Conservation (phyloP, 2,113 vertebrate genomes). For the Corythoichthys intestinalis region DNA sequence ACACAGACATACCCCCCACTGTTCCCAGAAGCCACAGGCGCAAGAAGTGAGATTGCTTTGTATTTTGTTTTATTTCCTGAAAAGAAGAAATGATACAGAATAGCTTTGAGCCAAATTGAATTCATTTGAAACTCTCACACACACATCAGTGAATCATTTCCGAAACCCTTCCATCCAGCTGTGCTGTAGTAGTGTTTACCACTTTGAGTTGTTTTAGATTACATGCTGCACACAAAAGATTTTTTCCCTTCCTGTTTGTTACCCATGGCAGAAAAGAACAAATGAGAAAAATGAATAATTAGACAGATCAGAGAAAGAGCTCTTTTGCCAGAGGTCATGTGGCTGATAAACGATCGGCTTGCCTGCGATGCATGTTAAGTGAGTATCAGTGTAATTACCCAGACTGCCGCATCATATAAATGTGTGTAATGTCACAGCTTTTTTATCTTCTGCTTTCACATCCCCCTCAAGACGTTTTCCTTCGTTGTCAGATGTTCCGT, state of each 20-base stretch:
- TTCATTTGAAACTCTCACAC: constrained; percentile 54
- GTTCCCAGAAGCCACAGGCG: constrained; percentile 24
- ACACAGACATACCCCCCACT: constrained; percentile 18
- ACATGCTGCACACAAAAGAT: constrained; percentile 24
- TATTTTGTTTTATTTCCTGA: constrained; percentile 36
- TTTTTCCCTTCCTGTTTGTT: constrained; percentile 17
- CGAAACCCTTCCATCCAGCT: constrained; percentile 41
- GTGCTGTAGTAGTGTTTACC: constrained; percentile 47
- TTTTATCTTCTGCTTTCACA: constrained; percentile 12
- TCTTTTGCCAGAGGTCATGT: constrained; percentile 63
- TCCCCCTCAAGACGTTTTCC: constrained; percentile 38
- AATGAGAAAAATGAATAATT: constrained; percentile 50
- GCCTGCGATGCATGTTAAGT: constrained; percentile 62
- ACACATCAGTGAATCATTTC: constrained; percentile 51
- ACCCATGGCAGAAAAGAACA: constrained; percentile 23
- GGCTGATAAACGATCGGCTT: constrained; percentile 59
- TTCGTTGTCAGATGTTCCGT: constrained; percentile 43
- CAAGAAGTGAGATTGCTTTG: constrained; percentile 19
- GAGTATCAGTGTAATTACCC: constrained; percentile 65
- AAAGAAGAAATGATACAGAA: constrained; percentile 48
- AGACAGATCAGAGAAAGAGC: constrained; percentile 59
- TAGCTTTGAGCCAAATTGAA: constrained; percentile 50
- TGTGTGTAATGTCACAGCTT: constrained; percentile 66
- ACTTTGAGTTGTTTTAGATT: constrained; percentile 36
- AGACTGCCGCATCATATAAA: constrained; percentile 34